Base-by-base conservation (phyloP, 1,140 invertebrate genomes). In the Lineus longissimus region DNA sequence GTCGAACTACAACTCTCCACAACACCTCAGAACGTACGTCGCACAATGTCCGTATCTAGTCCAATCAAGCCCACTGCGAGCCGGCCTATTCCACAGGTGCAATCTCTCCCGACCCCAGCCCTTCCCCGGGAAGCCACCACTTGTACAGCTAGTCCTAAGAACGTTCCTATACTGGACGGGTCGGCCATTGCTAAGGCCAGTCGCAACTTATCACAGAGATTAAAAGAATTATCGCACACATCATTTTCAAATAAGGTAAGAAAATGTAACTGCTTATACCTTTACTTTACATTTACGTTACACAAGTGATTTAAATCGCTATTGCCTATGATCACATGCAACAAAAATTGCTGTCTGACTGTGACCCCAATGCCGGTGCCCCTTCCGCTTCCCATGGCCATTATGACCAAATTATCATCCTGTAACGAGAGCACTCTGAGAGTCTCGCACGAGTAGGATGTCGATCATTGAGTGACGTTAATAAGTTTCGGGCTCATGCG, bases 1-100 rank as follows among this genome's bases (percentile, higher is more conserved):
- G 95, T 97, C 62, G 93, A 96, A 79, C 83, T 96, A 41, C 93
- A 96, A 78, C 82, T 97, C 58, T 94, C 92, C 51, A 94, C 92
- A 15, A 88, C 93, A 2, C 86, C 86, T 15, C 84, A 79, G n/a
- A 66, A 36, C 13, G 59, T 63, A 15, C 43, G 55, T 19, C 55
- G 66, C 22, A 71, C 29, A 57, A 41, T 33, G 11, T 33, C 36
- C 9, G 51, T 51, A 27, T 70, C 71, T 0, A 71, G 67, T 4
- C 69, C 73, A 17, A 70, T 74, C 22, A 54, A 58, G 47, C 69
- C 66, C 59, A 47, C 64, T 55, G 62, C 73, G n/a, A 55, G 56
- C 27, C 70, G 31, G 27, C 23, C 23, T 58, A 4, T 27, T 61
- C n/a, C n/a, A 30, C 56, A 31, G n/a, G 60, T 29, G 47, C 22